A percentile compares a stretch with the other conserved stretches of the same genome.
Evolutionary conservation across 2,113 vertebrate genomes (phyloP).

Genomic region (Prochilodus magdalenae): DNA sequence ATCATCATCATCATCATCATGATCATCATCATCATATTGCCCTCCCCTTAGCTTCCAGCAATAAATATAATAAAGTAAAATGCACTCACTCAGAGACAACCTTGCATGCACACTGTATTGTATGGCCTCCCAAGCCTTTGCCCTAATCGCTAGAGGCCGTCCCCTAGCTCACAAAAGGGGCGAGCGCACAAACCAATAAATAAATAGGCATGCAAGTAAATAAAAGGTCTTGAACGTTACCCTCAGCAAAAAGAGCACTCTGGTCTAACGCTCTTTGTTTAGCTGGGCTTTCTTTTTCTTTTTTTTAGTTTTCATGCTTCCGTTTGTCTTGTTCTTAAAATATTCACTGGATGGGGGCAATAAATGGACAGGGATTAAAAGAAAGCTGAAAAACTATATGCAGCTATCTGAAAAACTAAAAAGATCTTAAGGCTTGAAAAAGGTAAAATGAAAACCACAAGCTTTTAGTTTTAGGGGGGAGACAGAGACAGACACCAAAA

Average conservation of each 20-base stretch:
- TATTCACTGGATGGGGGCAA: slow-evolving; percentile 60
- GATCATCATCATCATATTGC: too few relatives aligned
- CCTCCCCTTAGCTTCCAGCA: too few relatives aligned
- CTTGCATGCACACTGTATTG: not conserved
- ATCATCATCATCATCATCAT: too few relatives aligned
- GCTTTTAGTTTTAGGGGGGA: not conserved
- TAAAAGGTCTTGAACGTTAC: slow-evolving; percentile 55
- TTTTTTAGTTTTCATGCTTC: slow-evolving; percentile 42
- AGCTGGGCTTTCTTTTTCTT: slow-evolving; percentile 54
- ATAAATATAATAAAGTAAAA: too few relatives aligned
- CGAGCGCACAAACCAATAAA: slow-evolving; percentile 46
- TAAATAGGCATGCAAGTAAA: slow-evolving; percentile 28
- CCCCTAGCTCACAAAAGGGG: slow-evolving; percentile 33
- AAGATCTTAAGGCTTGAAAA: not conserved
- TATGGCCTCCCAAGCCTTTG: slow-evolving; percentile 10
- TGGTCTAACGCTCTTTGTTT: slow-evolving; percentile 58
- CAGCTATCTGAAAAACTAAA: slow-evolving; percentile 11
- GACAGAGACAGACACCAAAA: slow-evolving; percentile 22
- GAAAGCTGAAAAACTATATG: slow-evolving; percentile 47
- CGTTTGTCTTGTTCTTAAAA: slow-evolving; percentile 57
- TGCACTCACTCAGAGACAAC: slow-evolving; percentile 20
- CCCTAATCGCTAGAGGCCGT: slow-evolving; percentile 8
- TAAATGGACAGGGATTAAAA: slow-evolving; percentile 48
- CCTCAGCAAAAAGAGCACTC: slow-evolving; percentile 70
- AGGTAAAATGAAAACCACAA: not conserved